Conservation (phyloP, 2,113 vertebrate genomes). For the Mesoclemmys tuberculata region DNA sequence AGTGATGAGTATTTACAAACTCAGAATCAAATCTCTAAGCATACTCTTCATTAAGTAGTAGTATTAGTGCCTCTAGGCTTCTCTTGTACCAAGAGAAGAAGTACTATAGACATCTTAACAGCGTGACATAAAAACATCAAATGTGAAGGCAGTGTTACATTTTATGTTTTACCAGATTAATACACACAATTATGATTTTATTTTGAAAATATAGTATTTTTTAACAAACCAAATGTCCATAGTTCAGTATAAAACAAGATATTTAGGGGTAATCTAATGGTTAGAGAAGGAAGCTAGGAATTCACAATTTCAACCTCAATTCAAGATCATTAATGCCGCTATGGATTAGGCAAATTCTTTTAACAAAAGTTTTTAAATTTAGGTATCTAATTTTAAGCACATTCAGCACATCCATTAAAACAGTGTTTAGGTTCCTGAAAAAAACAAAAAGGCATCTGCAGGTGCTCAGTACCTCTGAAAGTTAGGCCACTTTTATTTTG, state of each 20-base stretch:
- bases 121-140: not conserved
- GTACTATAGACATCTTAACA: not conserved
- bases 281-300: not conserved
- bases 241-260: too few relatives aligned
- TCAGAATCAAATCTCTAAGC: not conserved
- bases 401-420: not conserved
- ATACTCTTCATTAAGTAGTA: not conserved
- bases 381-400: not conserved
- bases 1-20: not conserved
- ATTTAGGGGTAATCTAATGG: not conserved
- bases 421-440: not conserved
- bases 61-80: not conserved
- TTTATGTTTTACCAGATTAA: not conserved
- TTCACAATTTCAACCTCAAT: not conserved
- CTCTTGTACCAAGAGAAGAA: not conserved
- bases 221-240: too few relatives aligned
- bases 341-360: not conserved
- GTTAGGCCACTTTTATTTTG: not conserved
- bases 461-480: not conserved
- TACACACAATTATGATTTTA: too few relatives aligned
- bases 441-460: not conserved
- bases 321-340: not conserved
- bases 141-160: constrained; percentile 6
- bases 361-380: not conserved
- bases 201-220: too few relatives aligned